A percentile compares a stretch with the other conserved stretches of the same genome.
Evolutionary conservation across 2,888 invertebrate genomes (phyloP).

Genomic region (Pollenia amentaria): DNA sequence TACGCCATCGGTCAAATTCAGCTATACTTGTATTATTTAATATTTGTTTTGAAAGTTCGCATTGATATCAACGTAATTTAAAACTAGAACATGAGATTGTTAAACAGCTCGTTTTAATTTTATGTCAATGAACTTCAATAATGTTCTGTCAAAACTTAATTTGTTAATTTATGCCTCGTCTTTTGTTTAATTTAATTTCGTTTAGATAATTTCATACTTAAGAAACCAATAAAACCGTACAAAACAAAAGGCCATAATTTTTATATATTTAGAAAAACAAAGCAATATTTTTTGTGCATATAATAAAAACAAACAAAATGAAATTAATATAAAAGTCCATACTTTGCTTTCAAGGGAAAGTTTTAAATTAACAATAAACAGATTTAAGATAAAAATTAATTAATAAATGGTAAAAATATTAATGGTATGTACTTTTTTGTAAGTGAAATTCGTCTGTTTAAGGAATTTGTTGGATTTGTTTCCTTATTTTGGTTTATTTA

Average conservation of each 20-base stretch:
- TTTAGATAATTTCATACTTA: too few relatives aligned
- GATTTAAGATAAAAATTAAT: conserved; percentile 11
- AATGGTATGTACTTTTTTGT: too few relatives aligned
- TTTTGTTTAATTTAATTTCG: conserved; percentile 1
- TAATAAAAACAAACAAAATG: conserved; percentile 13
- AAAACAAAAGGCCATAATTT: too few relatives aligned
- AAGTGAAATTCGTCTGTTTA: too few relatives aligned
- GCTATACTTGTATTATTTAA: too few relatives aligned
- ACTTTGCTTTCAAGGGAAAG: neutral
- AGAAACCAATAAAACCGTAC: too few relatives aligned
- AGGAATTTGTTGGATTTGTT: too few relatives aligned
- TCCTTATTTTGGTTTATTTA: too few relatives aligned
- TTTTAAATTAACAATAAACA: conserved; percentile 4
- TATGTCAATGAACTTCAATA: conserved; percentile 29
- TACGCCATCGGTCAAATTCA: too few relatives aligned
- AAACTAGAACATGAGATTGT: neutral
- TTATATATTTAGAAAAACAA: neutral
- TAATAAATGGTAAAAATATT: neutral
- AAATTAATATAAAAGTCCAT: neutral
- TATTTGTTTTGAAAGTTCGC: too few relatives aligned
- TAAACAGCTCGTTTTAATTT: neutral
- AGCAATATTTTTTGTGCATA: neutral
- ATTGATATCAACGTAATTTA: neutral
- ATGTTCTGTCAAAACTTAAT: neutral
- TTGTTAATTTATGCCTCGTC: conserved; percentile 17